Evolutionary conservation across 2,113 vertebrate genomes (phyloP).

Genomic region (Saguinus midas): DNA sequence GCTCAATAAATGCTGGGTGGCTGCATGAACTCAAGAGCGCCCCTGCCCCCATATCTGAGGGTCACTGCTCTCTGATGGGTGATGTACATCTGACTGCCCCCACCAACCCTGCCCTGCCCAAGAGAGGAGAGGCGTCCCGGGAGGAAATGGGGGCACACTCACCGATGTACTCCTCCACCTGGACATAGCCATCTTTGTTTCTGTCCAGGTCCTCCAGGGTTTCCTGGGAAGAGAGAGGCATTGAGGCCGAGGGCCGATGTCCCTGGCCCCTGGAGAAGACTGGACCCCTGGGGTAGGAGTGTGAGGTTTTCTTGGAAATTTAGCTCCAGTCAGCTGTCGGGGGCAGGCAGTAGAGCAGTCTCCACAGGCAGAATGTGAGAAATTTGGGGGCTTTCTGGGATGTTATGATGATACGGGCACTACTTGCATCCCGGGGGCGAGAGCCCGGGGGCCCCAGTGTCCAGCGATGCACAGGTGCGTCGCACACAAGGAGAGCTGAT

Average conservation of each 20-base stretch:
- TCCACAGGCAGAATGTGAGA: neutral
- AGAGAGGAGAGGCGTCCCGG: accelerated
- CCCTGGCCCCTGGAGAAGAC: no score
- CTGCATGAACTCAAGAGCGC: neutral
- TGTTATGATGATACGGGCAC: accelerated
- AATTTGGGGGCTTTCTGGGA: neutral
- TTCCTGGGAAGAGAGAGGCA: slow-evolving; percentile 82
- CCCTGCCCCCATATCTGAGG: neutral
- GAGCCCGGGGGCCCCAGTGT: neutral
- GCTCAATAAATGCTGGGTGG: neutral
- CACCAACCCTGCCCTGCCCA: accelerated
- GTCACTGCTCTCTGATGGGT: neutral
- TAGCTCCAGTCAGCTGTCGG: no score
- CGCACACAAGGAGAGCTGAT: no score
- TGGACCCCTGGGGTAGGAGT: neutral
- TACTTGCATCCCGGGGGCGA: neutral
- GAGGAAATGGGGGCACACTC: neutral
- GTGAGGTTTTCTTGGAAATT: neutral
- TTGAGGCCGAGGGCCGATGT: neutral
- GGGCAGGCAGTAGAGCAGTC: neutral
- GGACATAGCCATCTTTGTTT: slow-evolving; percentile 89
- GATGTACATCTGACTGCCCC: neutral
- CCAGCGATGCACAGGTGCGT: neutral
- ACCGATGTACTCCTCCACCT: slow-evolving; percentile 92
- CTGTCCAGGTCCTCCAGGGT: slow-evolving; percentile 94